Evolutionary conservation across 1,140 invertebrate species (phyloP).

Genomic region (Tribolium madens): DNA sequence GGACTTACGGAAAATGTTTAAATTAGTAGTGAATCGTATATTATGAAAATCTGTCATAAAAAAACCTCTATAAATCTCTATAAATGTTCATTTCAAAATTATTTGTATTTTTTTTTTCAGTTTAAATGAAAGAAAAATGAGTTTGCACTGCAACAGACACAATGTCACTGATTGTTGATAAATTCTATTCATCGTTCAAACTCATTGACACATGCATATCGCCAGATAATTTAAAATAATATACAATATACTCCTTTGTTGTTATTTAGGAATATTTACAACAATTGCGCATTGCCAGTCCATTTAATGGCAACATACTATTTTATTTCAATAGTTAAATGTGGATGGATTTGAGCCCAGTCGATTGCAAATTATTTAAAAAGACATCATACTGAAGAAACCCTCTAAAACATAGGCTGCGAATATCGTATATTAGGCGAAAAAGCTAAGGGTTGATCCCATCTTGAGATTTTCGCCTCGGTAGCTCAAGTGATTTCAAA

Average conservation of each 20-base stretch:
- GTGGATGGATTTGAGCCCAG: too few relatives aligned
- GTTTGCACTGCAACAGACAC: neutral
- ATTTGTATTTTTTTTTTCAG: too few relatives aligned
- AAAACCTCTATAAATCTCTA: too few relatives aligned
- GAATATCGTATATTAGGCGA: neutral
- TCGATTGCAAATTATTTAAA: neutral
- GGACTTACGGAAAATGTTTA: neutral
- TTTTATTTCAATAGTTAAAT: neutral
- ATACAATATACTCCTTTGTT: neutral
- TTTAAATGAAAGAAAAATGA: neutral
- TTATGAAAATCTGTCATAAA: neutral
- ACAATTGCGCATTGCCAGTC: neutral
- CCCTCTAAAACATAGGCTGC: neutral
- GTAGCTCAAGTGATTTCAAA: constrained; percentile 27
- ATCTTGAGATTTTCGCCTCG: neutral
- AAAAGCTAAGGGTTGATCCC: neutral
- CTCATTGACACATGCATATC: neutral
- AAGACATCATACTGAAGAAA: neutral
- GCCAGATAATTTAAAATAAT: neutral
- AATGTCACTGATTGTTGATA: neutral
- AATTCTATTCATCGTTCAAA: neutral
- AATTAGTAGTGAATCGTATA: neutral
- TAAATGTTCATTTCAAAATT: too few relatives aligned
- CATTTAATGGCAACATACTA: neutral
- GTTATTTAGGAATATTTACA: neutral